Evolutionary conservation across 2,113 vertebrate species (phyloP).

Genomic region (Hydropotes inermis): DNA sequence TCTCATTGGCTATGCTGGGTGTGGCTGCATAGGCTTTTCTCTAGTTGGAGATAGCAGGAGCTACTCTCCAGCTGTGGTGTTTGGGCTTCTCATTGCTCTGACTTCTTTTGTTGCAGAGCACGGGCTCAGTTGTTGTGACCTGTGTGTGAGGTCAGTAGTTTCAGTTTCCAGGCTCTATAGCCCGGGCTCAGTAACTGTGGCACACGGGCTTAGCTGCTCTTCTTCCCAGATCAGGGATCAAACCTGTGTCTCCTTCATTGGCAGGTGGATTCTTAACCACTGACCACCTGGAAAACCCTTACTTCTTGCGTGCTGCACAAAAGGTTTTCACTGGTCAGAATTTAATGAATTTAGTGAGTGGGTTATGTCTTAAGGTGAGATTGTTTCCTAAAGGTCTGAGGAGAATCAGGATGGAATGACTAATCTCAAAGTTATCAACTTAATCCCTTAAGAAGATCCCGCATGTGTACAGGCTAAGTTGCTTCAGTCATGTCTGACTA

Average conservation of each 20-base stretch:
- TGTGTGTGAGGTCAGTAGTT: not conserved
- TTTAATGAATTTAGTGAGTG: not conserved
- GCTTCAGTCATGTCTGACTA: not conserved
- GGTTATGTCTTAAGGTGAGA: not conserved
- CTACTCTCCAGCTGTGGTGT: not conserved
- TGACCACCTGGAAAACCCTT: not conserved
- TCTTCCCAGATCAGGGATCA: not conserved
- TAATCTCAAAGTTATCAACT: conserved; percentile 55
- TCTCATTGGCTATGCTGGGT: not conserved
- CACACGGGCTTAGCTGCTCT: not conserved
- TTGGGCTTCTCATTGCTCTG: not conserved
- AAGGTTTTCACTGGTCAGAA: not conserved
- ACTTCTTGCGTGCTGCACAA: not conserved
- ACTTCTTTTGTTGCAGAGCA: not conserved
- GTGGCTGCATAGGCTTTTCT: not conserved
- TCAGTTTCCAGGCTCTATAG: not conserved
- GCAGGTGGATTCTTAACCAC: not conserved
- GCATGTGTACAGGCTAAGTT: not conserved
- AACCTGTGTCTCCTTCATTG: not conserved
- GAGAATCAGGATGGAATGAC: not conserved
- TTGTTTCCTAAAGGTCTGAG: not conserved
- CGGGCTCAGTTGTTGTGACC: not conserved
- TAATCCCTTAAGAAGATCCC: conserved; percentile 62
- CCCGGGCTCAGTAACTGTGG: not conserved
- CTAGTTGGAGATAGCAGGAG: not conserved